Evolutionary conservation across 2,888 invertebrate species (phyloP).

Genomic region (Ferrisia virgata): DNA sequence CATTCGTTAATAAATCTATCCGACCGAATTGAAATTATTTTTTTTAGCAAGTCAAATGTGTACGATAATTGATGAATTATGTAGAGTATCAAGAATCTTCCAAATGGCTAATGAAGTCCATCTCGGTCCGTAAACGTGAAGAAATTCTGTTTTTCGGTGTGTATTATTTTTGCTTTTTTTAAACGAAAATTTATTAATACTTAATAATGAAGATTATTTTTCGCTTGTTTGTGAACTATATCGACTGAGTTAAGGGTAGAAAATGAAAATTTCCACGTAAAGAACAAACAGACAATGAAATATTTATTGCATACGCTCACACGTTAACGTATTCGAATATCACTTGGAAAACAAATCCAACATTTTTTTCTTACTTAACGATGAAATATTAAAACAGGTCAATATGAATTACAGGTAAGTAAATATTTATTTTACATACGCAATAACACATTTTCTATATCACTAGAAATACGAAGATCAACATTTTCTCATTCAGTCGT

Average conservation of each 20-base stretch:
- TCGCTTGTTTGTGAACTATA: no score
- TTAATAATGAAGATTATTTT: no score
- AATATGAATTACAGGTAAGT: neutral
- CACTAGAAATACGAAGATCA: neutral
- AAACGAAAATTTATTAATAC: no score
- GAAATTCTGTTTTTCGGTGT: neutral
- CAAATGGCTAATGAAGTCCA: neutral
- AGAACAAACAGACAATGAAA: no score
- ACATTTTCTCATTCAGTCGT: neutral
- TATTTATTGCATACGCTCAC: no score
- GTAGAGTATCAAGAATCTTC: neutral
- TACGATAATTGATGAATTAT: neutral
- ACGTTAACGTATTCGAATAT: no score
- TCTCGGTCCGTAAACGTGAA: neutral
- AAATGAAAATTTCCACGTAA: no score
- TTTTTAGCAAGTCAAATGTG: neutral
- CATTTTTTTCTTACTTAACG: no score
- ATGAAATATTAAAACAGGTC: no score
- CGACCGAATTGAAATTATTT: constrained; percentile 13
- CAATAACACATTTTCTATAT: neutral
- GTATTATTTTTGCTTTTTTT: no score
- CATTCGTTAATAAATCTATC: neutral
- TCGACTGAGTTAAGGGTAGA: no score
- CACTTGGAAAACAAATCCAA: no score
- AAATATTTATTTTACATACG: neutral